A percentile compares a stretch with the other conserved stretches of the same genome.
Conservation (phyloP, 2,113 vertebrate species). For the Limnothrissa miodon region DNA sequence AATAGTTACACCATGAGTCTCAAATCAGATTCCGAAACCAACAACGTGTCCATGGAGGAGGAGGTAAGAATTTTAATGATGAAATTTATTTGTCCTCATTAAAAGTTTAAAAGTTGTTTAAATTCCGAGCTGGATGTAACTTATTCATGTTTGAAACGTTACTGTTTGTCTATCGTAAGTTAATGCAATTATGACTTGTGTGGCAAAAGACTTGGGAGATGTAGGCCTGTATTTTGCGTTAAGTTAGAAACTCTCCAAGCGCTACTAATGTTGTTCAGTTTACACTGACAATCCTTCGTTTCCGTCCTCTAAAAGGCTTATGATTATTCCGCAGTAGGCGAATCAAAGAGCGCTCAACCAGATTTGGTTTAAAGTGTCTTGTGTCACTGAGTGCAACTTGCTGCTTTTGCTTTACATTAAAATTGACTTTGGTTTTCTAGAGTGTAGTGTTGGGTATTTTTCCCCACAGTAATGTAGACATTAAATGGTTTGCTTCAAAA, state of each 20-base stretch:
- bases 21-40: constrained; percentile 69
- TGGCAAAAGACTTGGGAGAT: not conserved
- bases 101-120: not conserved
- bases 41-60: constrained; percentile 70
- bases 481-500: not conserved
- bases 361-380: not conserved
- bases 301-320: not conserved
- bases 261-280: not conserved
- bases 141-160: not conserved
- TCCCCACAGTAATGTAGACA: not conserved
- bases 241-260: not conserved
- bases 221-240: not conserved
- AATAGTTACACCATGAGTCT: constrained; percentile 64
- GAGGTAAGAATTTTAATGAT: constrained; percentile 62
- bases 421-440: not conserved
- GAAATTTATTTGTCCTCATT: not conserved
- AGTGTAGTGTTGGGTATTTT: not conserved
- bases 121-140: not conserved
- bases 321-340: not conserved
- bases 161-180: not conserved
- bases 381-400: not conserved
- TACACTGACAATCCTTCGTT: not conserved
- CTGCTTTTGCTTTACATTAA: not conserved
- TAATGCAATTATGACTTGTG: not conserved
- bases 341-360: not conserved